Evolutionary conservation across 1,140 invertebrate genomes (phyloP).

Genomic region (Mya arenaria): DNA sequence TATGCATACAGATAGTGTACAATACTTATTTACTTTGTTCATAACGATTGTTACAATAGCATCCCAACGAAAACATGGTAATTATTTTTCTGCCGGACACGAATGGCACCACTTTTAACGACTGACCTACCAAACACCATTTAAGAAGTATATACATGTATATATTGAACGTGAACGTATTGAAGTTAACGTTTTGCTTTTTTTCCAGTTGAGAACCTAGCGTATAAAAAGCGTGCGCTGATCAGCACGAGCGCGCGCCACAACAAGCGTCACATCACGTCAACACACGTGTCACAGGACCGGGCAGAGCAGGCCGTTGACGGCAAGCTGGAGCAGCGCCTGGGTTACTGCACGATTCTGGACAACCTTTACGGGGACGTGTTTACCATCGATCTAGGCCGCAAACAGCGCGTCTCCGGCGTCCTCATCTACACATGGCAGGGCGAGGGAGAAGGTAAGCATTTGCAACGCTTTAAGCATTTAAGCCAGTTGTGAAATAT

Average conservation of each 20-base stretch:
- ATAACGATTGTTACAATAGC: no score
- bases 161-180: no score
- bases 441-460: constrained; percentile 82
- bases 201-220: constrained; percentile 83
- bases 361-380: constrained; percentile 84
- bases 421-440: constrained; percentile 83
- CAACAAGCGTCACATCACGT: constrained; percentile 80
- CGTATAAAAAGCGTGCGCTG: constrained; percentile 83
- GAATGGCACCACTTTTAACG: no score
- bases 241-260: constrained; percentile 77
- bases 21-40: no score
- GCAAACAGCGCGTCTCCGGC: constrained; percentile 80
- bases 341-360: constrained; percentile 82
- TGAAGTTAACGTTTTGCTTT: not conserved
- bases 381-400: constrained; percentile 84
- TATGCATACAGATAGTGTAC: no score
- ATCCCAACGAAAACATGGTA: no score
- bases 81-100: no score
- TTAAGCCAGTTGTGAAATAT: no score
- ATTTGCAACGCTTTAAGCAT: no score
- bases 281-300: constrained; percentile 69
- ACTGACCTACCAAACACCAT: no score
- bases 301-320: constrained; percentile 83
- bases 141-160: no score
- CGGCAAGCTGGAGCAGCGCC: constrained; percentile 79